Base-by-base conservation (phyloP, 2,797 vertebrate genomes). In the Acanthopagrus latus region DNA sequence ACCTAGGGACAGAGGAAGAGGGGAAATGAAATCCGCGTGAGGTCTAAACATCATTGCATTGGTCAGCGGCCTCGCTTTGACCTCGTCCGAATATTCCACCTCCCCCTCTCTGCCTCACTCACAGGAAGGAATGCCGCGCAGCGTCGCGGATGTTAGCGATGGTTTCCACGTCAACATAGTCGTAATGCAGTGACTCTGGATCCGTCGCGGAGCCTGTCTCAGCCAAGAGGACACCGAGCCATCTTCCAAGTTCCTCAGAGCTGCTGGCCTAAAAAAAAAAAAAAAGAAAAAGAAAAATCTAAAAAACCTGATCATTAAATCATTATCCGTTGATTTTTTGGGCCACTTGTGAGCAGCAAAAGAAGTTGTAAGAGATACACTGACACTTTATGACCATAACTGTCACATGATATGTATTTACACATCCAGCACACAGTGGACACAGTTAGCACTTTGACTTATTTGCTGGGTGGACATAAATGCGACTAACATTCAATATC, bases 81-180 rank as follows among this genome's bases (percentile, higher is more conserved):
- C 77, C 80, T 70, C 5, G 0, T 57, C 54, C 23, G 56, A 58
- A 71, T 21, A 66, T 20, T 60, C 54, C 17, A 38, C 5, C 48
- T 3, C 38, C 25, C 29, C 55, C 3, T 13, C n/a, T 17, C 23
- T 17, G 14, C 54, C 7, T 59, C 81, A 94, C 98, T 97, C 94
- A 99, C 98, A 99, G 94, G 93, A 99, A 99, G 60, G 98, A 99
- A 93, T 98, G 96, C 8, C 97, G 95, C 9, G 97, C 98, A 0
- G 98, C 98, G 0, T 96, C 95, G 76, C 96, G 96, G 66, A 99
- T 99, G 92, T 97, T 97, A 79, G 96, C 96, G 38, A 99, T 96
- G 7, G 96, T 98, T 79, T 99, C 98, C 93, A 99, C 97, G 0
- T 99, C 98, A 71, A 99, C 97, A 0, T 98, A 99, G 92, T 99